Percentiles rank a stretch among this genome's conserved stretches.
Evolutionary conservation across 92 coral and sea anemone genomes (phyloP).

Genomic region (Phenganax stokvisi): DNA sequence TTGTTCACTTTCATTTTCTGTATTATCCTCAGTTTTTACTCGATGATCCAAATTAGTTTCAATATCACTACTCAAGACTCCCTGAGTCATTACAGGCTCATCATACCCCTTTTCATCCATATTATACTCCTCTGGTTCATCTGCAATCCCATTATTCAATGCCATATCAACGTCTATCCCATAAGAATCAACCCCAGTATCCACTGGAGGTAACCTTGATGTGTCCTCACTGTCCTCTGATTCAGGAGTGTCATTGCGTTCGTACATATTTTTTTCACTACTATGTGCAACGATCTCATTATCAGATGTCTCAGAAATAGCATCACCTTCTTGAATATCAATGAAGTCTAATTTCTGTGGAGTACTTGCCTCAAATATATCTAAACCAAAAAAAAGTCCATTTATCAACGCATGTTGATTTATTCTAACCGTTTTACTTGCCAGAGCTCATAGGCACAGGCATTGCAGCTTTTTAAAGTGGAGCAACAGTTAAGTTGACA

Average conservation of each 20-base stretch:
- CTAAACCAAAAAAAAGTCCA: constrained; percentile 34
- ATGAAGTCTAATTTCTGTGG: constrained; percentile 45
- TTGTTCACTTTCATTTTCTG: constrained; percentile 3
- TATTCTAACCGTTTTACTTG: neutral
- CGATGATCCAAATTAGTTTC: constrained; percentile 38
- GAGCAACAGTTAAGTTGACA: too few relatives aligned
- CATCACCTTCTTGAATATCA: constrained; percentile 83
- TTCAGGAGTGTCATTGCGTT: constrained; percentile 46
- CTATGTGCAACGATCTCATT: constrained; percentile 85
- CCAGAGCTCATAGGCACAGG: too few relatives aligned
- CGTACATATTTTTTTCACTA: constrained; percentile 57
- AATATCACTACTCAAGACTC: constrained; percentile 7
- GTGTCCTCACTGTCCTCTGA: constrained; percentile 56
- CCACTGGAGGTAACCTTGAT: neutral
- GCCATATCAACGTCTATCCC: constrained; percentile 41
- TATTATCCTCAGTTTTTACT: constrained; percentile 35
- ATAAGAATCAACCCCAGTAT: constrained; percentile 34
- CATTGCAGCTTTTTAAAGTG: too few relatives aligned
- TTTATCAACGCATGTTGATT: neutral
- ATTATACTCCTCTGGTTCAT: constrained; percentile 8
- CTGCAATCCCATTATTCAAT: constrained; percentile 25
- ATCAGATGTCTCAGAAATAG: constrained; percentile 77
- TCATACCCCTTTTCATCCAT: neutral
- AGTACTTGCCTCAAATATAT: constrained; percentile 75
- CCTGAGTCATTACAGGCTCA: constrained; percentile 3